These are phyloP conservation scores for Cantharis nigra DNA, from an alignment of 2,888 invertebrate genomes.

Conservation along the genomic window DNA sequence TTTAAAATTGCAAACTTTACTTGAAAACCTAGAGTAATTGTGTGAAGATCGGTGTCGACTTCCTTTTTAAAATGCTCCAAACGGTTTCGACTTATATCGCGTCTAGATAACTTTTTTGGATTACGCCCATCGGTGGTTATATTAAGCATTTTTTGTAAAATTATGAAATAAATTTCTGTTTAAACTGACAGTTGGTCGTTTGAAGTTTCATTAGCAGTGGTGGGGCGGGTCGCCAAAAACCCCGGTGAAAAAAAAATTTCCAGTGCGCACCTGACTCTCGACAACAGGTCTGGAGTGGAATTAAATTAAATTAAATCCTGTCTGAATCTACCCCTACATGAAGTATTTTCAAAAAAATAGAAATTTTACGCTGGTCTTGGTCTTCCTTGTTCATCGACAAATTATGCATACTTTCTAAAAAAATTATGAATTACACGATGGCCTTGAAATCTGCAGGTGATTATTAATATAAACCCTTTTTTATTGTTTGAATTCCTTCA, in stretches of 20 bases:
- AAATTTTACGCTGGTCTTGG: no score
- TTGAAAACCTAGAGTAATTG: slow-evolving; percentile 51
- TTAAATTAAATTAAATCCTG: no score
- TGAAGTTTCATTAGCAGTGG: no score
- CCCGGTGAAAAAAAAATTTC: no score
- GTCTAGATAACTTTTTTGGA: slow-evolving; percentile 19
- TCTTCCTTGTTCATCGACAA: no score
- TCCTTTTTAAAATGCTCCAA: slow-evolving; percentile 62
- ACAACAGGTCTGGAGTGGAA: no score
- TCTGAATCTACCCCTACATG: no score
- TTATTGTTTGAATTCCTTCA: not conserved
- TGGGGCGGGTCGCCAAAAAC: no score
- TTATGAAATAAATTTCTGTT: not conserved
- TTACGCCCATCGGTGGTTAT: not conserved
- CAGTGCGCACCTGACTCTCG: no score
- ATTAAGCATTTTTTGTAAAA: not conserved
- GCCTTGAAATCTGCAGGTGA: not conserved
- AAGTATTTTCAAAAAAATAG: no score
- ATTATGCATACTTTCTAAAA: not conserved
- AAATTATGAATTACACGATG: not conserved
- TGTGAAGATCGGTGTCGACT: slow-evolving; percentile 62
- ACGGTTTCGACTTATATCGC: slow-evolving; percentile 54
- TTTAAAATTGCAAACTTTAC: not conserved
- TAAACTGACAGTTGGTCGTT: not conserved
- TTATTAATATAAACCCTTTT: not conserved